Evolutionary conservation across 2,113 vertebrate genomes (phyloP), one percentile per base, ranked within the genome.

Genomic region (Cygnus buccinator): DNA sequence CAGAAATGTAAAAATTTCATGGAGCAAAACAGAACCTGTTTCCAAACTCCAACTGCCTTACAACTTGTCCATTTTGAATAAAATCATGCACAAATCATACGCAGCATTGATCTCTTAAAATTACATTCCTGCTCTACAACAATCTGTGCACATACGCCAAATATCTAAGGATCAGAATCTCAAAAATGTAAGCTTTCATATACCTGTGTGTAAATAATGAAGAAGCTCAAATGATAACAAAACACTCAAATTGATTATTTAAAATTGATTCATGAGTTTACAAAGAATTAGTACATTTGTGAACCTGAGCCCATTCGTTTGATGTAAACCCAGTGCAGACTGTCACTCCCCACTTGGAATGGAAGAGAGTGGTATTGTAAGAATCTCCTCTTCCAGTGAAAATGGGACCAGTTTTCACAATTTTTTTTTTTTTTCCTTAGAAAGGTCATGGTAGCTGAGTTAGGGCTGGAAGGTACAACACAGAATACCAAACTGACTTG

Each of bases 391-490:
- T 59, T 94, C 52, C 55, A 61, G 14, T 33, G 65, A 84, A 89
- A 91, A 52, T 4, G 8, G 21, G 54, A 39, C 4, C 26, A 66
- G 10, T 2, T 52, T 89, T 83, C 43, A 26, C 3, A n/a, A 9
- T 0, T 1, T 6, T 17, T 18, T 2, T 9, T 54, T 63, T 50
- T 13, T 54, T 63, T 48, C 11, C n/a, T 50, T 33, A 6, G 8
- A 55, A 35, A 84, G 6, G 21, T 20, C 55, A 48, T 29, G 22
- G 50, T 44, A 21, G 10, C 18, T 62, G 65, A 78, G 13, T 50
- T 10, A 33, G 12, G 5, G 13, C 10, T 52, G 39, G 54, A 2
- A 0, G 6, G 31, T 8, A 11, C 1, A 75, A 44, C 5, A 29
- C 18, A 67, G 52, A 85, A 71, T 13, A 44, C 2, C n/a, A 82